Evolutionary conservation across 1,140 invertebrate genomes (phyloP), one percentile per base, ranked within the genome.

Genomic region (Plodia interpunctella): DNA sequence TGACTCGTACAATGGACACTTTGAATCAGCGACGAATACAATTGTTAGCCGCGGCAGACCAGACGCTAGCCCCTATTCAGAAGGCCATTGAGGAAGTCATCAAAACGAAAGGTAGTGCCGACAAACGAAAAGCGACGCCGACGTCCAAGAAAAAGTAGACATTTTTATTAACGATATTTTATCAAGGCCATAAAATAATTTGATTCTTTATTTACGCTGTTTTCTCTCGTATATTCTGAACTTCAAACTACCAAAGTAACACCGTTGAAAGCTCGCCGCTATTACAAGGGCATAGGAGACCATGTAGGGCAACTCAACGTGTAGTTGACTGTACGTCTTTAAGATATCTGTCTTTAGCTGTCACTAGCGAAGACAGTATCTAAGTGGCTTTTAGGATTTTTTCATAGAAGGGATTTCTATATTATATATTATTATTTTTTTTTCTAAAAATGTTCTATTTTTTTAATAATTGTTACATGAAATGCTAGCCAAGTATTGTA

Each of bases 31-130:
- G 83, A 5, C 72, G 72, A 5, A 21, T 21, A 11, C 75, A 81
- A 21, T 38, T 88, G 21, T 53, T 83, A 10, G 25, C 49, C 44
- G 32, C 70, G 35, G 83, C 76, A 4, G 85, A 88, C 49, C 70
- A 81, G 25, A 35, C 62, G 9, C 52, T 86, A 10, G 13, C 55
- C 6, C 78, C 80, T 2, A 20, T 84, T 5, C 71, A 70, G 32
- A 62, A 55, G 18, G 50, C 66, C 11, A 57, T 79, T 0, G 80
- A 78, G 0, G 81, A 83, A 5, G 61, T 56, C 10, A 17, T 57
- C 0, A 80, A 71, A 57, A 25, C 21, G 53, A 52, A 55, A 10
- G 72, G 73, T 61, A 49, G 32, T 11, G 6, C 17, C 49, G 72
- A 74, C 49, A 74, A 64, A 49, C 68, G 63, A 30, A 77, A 77